Conservation (phyloP, 2,113 vertebrate species). For the Takifugu flavidus region DNA sequence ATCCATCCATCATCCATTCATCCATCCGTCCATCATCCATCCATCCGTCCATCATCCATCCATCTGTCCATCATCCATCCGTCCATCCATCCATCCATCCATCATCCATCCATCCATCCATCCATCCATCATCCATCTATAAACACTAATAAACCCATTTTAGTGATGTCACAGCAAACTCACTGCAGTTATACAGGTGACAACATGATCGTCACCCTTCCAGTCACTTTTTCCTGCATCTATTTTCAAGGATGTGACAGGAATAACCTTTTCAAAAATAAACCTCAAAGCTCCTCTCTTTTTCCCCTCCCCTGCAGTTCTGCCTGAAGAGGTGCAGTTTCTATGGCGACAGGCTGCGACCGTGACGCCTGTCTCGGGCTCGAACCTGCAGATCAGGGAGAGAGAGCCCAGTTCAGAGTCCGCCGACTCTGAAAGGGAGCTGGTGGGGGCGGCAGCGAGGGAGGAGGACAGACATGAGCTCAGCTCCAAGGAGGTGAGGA, state of each 20-base stretch:
- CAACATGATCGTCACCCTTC: neutral
- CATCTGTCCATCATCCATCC: no score
- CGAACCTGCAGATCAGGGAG: slow-evolving; percentile 20
- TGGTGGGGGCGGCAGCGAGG: neutral
- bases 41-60: no score
- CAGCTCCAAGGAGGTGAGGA: slow-evolving; percentile 33
- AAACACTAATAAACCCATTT: no score
- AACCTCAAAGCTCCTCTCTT: slow-evolving; percentile 11
- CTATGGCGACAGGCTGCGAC: slow-evolving; percentile 63
- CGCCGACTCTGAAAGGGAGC: slow-evolving; percentile 44
- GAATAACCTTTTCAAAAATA: slow-evolving; percentile 43
- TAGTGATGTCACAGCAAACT: neutral
- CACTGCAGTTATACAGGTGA: neutral
- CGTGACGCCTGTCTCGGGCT: slow-evolving; percentile 35
- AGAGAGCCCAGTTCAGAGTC: slow-evolving; percentile 38
- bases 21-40: no score
- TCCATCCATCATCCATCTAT: no score
- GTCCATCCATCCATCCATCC: no score
- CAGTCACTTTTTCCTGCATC: neutral
- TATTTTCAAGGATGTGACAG: slow-evolving; percentile 17
- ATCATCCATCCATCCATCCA: no score
- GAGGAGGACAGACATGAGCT: slow-evolving; percentile 18
- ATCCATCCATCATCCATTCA: no score
- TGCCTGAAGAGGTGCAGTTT: slow-evolving; percentile 53
- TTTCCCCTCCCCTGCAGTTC: slow-evolving; percentile 35